Evolutionary conservation across 2,113 vertebrate genomes (phyloP).

Genomic region (Rhea americana): DNA sequence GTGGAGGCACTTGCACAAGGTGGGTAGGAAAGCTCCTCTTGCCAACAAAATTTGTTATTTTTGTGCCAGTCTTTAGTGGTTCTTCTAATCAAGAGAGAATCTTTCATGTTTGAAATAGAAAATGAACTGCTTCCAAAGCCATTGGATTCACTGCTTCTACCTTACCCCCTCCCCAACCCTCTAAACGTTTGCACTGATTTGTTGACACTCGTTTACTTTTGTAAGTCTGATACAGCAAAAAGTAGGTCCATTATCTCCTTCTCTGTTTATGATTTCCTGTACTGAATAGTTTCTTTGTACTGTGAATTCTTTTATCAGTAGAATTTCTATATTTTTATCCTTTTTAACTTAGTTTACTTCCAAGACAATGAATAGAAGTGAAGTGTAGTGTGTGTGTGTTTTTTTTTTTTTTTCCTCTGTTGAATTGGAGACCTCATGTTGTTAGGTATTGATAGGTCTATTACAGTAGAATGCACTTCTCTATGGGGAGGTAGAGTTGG

Average conservation of each 20-base stretch:
- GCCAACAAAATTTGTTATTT: background rate
- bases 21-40: background rate
- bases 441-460: background rate
- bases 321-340: background rate
- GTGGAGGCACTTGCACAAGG: background rate
- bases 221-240: background rate
- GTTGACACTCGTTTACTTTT: background rate
- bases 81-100: background rate
- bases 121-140: background rate
- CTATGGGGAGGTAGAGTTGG: background rate
- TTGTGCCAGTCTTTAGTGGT: background rate
- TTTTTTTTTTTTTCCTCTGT: background rate
- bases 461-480: background rate
- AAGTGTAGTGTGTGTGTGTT: too few relatives aligned
- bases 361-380: background rate
- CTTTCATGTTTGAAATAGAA: background rate
- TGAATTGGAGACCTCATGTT: background rate
- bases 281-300: background rate
- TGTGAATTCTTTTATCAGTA: too few relatives aligned
- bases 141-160: background rate
- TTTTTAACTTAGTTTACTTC: background rate
- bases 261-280: background rate
- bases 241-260: background rate
- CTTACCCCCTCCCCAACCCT: rapidly evolving
- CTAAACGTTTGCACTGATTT: background rate